phyloP scores from a whole-genome alignment of 1,140 invertebrate genomes.

The Limonius californicus region DNA sequence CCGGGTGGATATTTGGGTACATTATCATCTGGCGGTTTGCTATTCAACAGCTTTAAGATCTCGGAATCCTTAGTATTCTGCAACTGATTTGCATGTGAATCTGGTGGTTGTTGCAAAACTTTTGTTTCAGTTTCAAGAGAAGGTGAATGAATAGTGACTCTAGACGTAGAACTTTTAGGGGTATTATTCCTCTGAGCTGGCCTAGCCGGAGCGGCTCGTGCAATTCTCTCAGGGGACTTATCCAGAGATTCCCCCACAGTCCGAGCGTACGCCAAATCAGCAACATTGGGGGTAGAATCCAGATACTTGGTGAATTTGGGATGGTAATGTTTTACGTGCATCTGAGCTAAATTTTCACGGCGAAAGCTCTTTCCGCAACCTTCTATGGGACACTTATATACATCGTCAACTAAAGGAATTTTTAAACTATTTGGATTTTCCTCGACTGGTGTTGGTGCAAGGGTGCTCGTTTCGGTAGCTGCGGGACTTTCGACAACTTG shows the following conservation, averaged over 20 bases:
- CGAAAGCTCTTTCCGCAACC: slow-evolving; percentile 84
- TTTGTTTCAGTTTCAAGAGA: slow-evolving; percentile 1
- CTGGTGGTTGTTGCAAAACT: not conserved
- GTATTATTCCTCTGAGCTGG: slow-evolving; percentile 16
- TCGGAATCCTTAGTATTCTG: slow-evolving; percentile 37
- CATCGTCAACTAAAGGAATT: slow-evolving; percentile 54
- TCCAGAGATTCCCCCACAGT: slow-evolving; percentile 58
- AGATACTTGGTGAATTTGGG: slow-evolving; percentile 71
- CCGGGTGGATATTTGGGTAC: slow-evolving; percentile 32
- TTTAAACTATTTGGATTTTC: slow-evolving; percentile 32
- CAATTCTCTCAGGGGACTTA: slow-evolving; percentile 29
- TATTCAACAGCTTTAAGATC: slow-evolving; percentile 42
- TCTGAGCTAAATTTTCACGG: slow-evolving; percentile 82
- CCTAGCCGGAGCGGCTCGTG: slow-evolving; percentile 1
- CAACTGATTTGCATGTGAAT: not conserved
- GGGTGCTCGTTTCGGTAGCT: not conserved
- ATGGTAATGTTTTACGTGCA: slow-evolving; percentile 92
- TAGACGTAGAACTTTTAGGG: slow-evolving; percentile 2
- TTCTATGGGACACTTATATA: slow-evolving; percentile 74
- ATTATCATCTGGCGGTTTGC: slow-evolving; percentile 29
- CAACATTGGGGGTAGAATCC: slow-evolving; percentile 76
- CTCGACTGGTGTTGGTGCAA: slow-evolving; percentile 7
- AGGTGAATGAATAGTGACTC: not conserved
- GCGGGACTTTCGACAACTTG: no score
- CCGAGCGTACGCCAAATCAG: slow-evolving; percentile 76